Percentiles rank a stretch among this genome's conserved stretches.
phyloP scores from a whole-genome alignment of 2,113 vertebrate species.

The Bubo scandiacus region DNA sequence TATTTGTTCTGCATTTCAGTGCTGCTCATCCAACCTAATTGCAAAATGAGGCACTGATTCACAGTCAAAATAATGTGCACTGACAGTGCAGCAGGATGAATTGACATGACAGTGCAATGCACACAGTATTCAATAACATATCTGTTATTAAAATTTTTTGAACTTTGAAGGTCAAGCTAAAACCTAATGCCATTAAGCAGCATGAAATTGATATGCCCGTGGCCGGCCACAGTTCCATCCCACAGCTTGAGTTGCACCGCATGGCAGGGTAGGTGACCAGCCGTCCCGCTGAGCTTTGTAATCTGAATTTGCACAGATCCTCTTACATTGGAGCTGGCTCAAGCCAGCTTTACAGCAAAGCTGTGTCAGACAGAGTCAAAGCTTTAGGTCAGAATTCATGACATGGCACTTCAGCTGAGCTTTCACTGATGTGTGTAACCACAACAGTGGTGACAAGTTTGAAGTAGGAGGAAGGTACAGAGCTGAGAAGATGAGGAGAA shows the following conservation, averaged over 20 bases:
- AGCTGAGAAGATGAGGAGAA: not conserved
- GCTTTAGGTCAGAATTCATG: not conserved
- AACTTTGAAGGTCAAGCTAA: slow-evolving; percentile 9
- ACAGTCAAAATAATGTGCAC: slow-evolving; percentile 12
- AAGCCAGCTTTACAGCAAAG: not conserved
- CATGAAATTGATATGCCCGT: not conserved
- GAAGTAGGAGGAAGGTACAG: not conserved
- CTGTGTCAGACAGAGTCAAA: not conserved
- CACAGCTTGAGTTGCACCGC: not conserved
- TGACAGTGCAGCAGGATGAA: not conserved
- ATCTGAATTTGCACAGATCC: not conserved
- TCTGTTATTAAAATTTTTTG: not conserved
- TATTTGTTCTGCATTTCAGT: not conserved
- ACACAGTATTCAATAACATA: not conserved
- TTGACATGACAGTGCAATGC: not conserved
- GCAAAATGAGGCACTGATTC: not conserved
- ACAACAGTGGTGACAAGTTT: not conserved
- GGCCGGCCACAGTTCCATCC: not conserved
- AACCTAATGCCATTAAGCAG: not conserved
- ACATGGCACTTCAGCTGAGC: not conserved
- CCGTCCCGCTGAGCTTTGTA: not conserved
- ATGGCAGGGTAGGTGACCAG: not conserved
- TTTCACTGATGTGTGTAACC: not conserved
- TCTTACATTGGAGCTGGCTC: not conserved
- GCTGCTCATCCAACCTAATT: not conserved